Evolutionary conservation across 2,888 invertebrate species (phyloP).

Genomic region (Sesia bembeciformis): DNA sequence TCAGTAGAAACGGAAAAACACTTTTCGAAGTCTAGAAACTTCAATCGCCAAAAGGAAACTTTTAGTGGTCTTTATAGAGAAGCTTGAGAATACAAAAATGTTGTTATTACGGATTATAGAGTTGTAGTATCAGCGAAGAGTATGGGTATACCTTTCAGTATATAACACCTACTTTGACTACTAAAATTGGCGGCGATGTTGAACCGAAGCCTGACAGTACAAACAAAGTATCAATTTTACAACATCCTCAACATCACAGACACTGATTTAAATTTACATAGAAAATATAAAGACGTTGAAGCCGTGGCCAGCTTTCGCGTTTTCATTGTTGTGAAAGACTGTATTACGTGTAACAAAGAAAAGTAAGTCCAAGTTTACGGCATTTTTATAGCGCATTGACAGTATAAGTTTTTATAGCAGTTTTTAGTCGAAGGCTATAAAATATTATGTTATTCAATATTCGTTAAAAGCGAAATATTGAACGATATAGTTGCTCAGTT

Average conservation of each 20-base stretch:
- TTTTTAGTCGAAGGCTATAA: conserved; percentile 36
- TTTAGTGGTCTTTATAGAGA: no score
- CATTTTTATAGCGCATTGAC: conserved; percentile 31
- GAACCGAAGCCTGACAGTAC: background rate
- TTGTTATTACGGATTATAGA: no score
- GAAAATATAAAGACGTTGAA: conserved; percentile 14
- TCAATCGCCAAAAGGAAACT: no score
- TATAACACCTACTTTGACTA: no score
- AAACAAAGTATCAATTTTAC: conserved; percentile 3
- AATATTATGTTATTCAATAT: conserved; percentile 28
- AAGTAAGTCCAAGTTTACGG: conserved; percentile 23
- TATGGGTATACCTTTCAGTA: no score
- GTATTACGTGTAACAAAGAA: conserved; percentile 29
- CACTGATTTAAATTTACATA: conserved; percentile 16
- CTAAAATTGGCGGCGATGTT: no score
- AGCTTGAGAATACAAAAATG: no score
- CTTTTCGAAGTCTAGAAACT: no score
- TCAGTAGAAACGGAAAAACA: no score
- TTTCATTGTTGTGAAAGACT: conserved; percentile 30
- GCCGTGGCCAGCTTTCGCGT: conserved; percentile 12
- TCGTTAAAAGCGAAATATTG: conserved; percentile 14
- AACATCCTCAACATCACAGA: conserved; percentile 1
- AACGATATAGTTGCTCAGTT: background rate
- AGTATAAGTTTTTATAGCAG: conserved; percentile 39
- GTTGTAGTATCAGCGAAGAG: no score